Conservation (phyloP, 2,797 vertebrate genomes). For the Merluccius polli region DNA sequence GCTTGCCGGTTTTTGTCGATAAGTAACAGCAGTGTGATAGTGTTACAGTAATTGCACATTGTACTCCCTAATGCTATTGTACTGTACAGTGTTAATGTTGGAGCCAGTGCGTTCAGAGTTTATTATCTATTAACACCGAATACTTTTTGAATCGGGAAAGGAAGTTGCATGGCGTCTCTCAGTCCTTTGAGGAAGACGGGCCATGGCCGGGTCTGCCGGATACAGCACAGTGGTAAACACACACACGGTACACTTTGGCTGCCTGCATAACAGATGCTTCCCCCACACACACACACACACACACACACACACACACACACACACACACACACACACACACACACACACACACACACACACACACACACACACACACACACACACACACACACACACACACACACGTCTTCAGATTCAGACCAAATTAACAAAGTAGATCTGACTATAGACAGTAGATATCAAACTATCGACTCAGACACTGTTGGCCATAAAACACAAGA, state of each 20-base stretch:
- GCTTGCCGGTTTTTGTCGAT: no score
- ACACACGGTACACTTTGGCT: conserved; percentile 22
- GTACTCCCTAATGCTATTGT: not conserved
- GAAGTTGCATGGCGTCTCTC: conserved; percentile 51
- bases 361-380: not conserved
- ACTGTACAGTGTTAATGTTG: not conserved
- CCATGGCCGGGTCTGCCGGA: conserved; percentile 50
- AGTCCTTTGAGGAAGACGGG: conserved; percentile 49
- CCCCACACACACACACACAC: conserved; percentile 20
- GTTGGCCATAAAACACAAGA: no score
- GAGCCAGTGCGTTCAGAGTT: not conserved
- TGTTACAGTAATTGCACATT: no score
- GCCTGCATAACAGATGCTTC: conserved; percentile 68
- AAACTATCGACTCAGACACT: no score
- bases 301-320: not conserved
- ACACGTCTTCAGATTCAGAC: no score
- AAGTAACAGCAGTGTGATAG: no score
- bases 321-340: conserved; percentile 9
- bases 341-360: conserved; percentile 5
- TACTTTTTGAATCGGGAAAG: conserved; percentile 11
- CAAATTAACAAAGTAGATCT: no score
- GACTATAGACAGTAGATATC: no score
- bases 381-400: not conserved
- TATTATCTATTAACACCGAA: not conserved
- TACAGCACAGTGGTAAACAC: conserved; percentile 36